Evolutionary conservation across 2,888 invertebrate genomes (phyloP).

Genomic region (Neocrepidodera transversa): DNA sequence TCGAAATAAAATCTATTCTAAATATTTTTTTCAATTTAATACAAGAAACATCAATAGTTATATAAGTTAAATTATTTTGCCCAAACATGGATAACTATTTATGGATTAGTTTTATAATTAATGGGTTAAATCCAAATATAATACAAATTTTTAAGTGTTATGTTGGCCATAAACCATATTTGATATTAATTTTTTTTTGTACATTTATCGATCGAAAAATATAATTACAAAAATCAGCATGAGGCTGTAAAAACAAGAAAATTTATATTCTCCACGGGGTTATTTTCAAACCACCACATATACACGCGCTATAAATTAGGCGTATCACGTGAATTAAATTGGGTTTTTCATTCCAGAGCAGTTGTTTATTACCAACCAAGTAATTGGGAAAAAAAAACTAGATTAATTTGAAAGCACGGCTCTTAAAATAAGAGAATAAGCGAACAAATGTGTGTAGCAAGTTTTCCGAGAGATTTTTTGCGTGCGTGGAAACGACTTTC

Average conservation of each 20-base stretch:
- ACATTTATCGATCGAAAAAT: too few relatives aligned
- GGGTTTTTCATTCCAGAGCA: neutral
- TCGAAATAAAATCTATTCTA: too few relatives aligned
- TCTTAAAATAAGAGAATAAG: neutral
- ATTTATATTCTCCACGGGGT: neutral
- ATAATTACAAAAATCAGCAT: conserved; percentile 1
- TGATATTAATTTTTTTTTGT: too few relatives aligned
- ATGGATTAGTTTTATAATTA: too few relatives aligned
- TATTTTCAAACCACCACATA: conserved; percentile 5
- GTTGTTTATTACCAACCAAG: conserved; percentile 10
- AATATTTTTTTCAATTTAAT: too few relatives aligned
- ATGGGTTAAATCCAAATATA: too few relatives aligned
- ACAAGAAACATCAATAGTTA: too few relatives aligned
- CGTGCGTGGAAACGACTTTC: conserved; percentile 21
- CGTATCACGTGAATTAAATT: conserved; percentile 13
- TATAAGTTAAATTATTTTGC: too few relatives aligned
- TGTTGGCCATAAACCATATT: too few relatives aligned
- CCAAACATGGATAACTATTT: too few relatives aligned
- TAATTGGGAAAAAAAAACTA: conserved; percentile 28
- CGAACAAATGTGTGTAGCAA: conserved; percentile 19
- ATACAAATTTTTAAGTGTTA: too few relatives aligned
- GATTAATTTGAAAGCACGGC: conserved; percentile 21
- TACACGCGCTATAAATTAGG: conserved; percentile 14
- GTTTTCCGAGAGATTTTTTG: conserved; percentile 20
- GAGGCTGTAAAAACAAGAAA: neutral